Conservation (phyloP, 2,113 vertebrate genomes). For the Leptosomus discolor region DNA sequence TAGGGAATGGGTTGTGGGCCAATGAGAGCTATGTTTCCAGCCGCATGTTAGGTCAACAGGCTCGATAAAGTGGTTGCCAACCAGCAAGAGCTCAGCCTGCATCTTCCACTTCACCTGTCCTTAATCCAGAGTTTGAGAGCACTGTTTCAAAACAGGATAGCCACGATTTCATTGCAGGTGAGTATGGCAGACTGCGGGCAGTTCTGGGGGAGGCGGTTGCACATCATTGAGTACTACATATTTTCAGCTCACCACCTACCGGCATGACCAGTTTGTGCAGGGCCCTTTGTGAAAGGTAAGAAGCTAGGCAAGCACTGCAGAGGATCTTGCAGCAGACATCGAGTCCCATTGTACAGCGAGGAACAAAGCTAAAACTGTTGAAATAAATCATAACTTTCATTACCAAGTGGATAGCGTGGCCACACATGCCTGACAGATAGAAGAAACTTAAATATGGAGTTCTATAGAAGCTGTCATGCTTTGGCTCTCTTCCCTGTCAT, state of each 20-base stretch:
- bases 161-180: background rate
- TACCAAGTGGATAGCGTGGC: background rate
- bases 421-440: background rate
- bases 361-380: background rate
- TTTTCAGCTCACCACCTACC: background rate
- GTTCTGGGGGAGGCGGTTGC: background rate
- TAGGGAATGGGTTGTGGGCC: background rate
- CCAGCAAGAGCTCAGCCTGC: background rate
- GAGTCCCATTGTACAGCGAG: background rate
- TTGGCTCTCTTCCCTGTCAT: background rate
- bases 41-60: background rate
- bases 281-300: background rate
- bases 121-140: background rate
- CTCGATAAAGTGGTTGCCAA: background rate
- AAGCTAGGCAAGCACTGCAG: background rate
- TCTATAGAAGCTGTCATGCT: background rate
- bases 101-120: background rate
- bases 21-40: background rate
- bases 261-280: background rate
- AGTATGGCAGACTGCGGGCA: background rate
- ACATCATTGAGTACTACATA: rapidly evolving
- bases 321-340: background rate
- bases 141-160: background rate
- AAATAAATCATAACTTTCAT: background rate
- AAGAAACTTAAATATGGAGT: background rate